Base-by-base conservation (phyloP, 2,797 vertebrate species). In the Gymnopithys bicolor region DNA sequence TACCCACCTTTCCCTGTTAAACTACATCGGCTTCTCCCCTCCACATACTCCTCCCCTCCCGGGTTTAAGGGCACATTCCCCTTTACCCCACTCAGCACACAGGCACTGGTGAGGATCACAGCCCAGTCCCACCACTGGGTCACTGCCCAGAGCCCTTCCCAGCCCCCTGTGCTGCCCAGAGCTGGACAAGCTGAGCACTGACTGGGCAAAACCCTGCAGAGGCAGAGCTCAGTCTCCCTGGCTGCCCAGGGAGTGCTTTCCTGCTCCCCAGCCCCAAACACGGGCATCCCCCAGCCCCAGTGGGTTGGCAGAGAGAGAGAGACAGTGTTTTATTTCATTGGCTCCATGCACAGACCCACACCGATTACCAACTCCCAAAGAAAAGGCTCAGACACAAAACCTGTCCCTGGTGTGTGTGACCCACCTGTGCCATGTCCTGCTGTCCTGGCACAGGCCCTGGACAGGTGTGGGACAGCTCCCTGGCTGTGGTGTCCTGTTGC, bases 81-180 rank as follows among this genome's bases (percentile, higher is more conserved):
- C 13, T 2, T 4, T 8, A 8, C 12, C 25, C 6, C 3, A 2
- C 49, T 51, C 18, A 12, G 52, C 53, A 33, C n/a, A 1, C 9
- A 2, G 53, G 37, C n/a, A 1, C 19, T 27, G 0, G 0, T 0
- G 9, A 55, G 30, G 37, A 17, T 55, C 7, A 5, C 0, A 0
- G 84, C 62, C 60, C 27, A 5, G 32, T 37, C 27, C 43, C 28
- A 1, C 5, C 5, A 24, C 43, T 32, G 33, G 25, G 30, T 16
- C 43, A 9, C 22, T 22, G 51, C n/a, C 13, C 82, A 21, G 41
- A n/a, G 22, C 19, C 25, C 37, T 52, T 37, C 48, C 27, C n/a
- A 48, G 51, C 35, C 48, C 27, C 51, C 69, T 1, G 21, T 13
- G 64, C 53, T 14, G 28, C 73, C 19, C 4, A 4, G 13, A 30